Evolutionary conservation across 2,888 invertebrate species (phyloP), one percentile per base, ranked within the genome.

Genomic region (Heliconius charithonia): DNA sequence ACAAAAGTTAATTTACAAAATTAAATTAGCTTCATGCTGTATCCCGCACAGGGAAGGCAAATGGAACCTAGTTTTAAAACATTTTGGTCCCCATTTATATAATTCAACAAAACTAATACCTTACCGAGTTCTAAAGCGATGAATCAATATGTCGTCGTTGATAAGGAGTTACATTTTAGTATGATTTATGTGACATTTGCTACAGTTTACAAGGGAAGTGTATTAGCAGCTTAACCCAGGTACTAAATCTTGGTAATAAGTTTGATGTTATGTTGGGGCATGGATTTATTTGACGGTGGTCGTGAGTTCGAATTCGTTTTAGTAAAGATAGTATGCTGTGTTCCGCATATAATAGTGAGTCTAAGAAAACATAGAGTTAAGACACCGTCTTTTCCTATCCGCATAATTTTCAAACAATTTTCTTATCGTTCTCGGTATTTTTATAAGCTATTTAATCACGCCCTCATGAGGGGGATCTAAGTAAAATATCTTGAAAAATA

Each of bases 151-250:
- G 81, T 79, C 81, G 25, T 70, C 67, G 51, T 80, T 79, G 81
- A 82, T 78, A 81, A 81, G 78, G 81, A 79, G 77, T 72, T 65
- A 77, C 51, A 41, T 72, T 72, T 72, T 56, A 56, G 77, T 76
- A 81, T 83, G 84, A 85, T 85, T 84, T 83, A 85, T 84, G 83
- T 79, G 81, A 77, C 80, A 79, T 81, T 83, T 81, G 80, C 81
- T 74, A 77, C 80, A 82, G 83, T 83, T 81, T 83, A 83, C 81
- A 79, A 77, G 80, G 81, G 83, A 83, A 83, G 78, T 84, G 82
- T 81, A 84, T 84, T 84, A 83, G 75, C 73, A 56, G 77, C 62
- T 63, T 63, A 74, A 74, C 63, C 77, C n/a, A 56, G 32, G 71
- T 56, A 72, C 56, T 72, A 72, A 72, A 72, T 72, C 71, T 72